Conservation (phyloP, 2,888 invertebrate genomes). For the Epistrophella euchroma region DNA sequence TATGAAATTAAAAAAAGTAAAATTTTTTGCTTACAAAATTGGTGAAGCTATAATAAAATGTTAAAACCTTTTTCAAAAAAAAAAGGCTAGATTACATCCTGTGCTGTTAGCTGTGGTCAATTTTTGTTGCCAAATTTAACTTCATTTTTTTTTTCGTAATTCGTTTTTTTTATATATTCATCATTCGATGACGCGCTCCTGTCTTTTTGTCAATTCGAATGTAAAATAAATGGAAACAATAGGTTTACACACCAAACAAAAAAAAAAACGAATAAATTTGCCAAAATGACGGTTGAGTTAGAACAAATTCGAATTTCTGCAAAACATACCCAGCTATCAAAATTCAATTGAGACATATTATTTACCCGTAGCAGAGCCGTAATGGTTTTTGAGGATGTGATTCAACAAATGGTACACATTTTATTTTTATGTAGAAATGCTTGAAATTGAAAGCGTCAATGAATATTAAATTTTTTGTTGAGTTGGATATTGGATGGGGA, state of each 20-base stretch:
- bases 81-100: too few species aligned
- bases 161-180: too few species aligned
- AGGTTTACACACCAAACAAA: not conserved
- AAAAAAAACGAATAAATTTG: not conserved
- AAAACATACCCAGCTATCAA: slow-evolving; percentile 30
- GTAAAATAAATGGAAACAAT: slow-evolving; percentile 1
- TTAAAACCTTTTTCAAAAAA: too few species aligned
- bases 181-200: slow-evolving; percentile 5
- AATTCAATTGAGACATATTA: slow-evolving; percentile 48
- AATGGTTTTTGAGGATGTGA: not conserved
- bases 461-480: slow-evolving; percentile 2
- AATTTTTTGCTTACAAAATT: too few species aligned
- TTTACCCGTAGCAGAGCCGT: not conserved
- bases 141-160: too few species aligned
- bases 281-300: slow-evolving; percentile 1
- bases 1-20: too few species aligned
- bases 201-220: not conserved
- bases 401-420: not conserved
- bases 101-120: too few species aligned
- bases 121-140: too few species aligned
- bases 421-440: not conserved
- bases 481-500: not conserved
- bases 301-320: not conserved
- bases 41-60: too few species aligned
- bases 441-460: not conserved